Percentiles rank a stretch among this genome's conserved stretches.
These are phyloP conservation scores for Aphidoletes aphidimyza DNA, from an alignment of 2,888 invertebrate species.

Conservation along the genomic window DNA sequence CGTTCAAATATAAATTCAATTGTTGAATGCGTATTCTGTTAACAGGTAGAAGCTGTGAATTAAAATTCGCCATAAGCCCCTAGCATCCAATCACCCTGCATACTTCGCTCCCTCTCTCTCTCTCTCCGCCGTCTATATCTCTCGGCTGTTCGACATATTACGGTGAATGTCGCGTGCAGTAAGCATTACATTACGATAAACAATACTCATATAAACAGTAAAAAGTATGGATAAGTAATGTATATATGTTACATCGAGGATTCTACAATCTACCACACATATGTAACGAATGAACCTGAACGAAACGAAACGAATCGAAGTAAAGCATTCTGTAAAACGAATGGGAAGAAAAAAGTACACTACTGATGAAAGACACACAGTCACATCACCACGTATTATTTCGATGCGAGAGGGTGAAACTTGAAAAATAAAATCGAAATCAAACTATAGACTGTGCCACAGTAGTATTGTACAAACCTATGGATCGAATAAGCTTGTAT, in stretches of 20 bases:
- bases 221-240: slow-evolving; percentile 25
- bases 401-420: not conserved
- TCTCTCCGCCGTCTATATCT: not conserved
- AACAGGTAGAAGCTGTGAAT: too few relatives aligned
- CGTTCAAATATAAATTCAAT: too few relatives aligned
- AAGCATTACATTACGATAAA: slow-evolving; percentile 46
- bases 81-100: too few relatives aligned
- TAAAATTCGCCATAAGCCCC: too few relatives aligned
- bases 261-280: too few relatives aligned
- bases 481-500: not conserved
- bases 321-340: not conserved
- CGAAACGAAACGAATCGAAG: not conserved
- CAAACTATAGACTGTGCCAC: slow-evolving; percentile 6
- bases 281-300: slow-evolving; percentile 20
- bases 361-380: not conserved
- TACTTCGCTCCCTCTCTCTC: too few relatives aligned
- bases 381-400: not conserved
- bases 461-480: not conserved
- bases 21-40: too few relatives aligned
- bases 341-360: not conserved
- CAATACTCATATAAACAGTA: slow-evolving; percentile 29
- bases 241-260: not conserved
- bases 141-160: not conserved
- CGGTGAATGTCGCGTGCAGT: slow-evolving; percentile 24
- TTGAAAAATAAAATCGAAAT: slow-evolving; percentile 34